Evolutionary conservation across 2,113 vertebrate genomes (phyloP).

Genomic region (Macaca mulatta): DNA sequence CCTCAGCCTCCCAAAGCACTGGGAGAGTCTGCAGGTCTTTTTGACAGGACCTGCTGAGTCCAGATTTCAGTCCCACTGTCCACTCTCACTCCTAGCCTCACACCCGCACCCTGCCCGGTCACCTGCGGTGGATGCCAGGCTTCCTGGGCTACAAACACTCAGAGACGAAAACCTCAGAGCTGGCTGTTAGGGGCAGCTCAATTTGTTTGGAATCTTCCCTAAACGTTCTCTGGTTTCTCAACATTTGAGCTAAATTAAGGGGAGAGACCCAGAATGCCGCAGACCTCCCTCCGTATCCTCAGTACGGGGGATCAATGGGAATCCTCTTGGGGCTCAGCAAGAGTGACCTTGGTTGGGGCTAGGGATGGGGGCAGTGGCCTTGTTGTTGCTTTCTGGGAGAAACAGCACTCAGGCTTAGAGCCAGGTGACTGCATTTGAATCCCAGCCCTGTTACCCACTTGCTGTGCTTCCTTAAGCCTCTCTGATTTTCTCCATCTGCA

Average conservation of each 20-base stretch:
- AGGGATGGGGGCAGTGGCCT: accelerated
- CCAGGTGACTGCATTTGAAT: neutral
- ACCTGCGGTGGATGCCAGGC: accelerated
- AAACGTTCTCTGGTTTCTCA: neutral
- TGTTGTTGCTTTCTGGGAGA: neutral
- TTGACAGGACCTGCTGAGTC: too few relatives aligned
- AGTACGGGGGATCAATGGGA: accelerated
- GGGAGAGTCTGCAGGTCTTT: neutral
- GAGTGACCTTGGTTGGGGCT: neutral
- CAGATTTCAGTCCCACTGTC: neutral
- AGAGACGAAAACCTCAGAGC: accelerated
- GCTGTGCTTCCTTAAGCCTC: neutral
- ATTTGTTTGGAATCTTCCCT: neutral
- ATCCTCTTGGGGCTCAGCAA: neutral
- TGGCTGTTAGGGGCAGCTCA: neutral
- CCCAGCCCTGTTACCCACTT: neutral
- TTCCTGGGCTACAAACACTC: neutral
- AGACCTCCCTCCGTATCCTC: neutral
- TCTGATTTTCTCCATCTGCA: neutral
- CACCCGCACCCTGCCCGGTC: accelerated
- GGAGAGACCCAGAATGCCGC: neutral
- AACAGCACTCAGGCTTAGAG: neutral
- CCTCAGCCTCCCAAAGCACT: too few relatives aligned
- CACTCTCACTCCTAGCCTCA: accelerated
- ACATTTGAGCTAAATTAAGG: too few relatives aligned